These are phyloP conservation scores for Andrena marginata DNA, from an alignment of 2,888 invertebrate species.

Conservation along the genomic window DNA sequence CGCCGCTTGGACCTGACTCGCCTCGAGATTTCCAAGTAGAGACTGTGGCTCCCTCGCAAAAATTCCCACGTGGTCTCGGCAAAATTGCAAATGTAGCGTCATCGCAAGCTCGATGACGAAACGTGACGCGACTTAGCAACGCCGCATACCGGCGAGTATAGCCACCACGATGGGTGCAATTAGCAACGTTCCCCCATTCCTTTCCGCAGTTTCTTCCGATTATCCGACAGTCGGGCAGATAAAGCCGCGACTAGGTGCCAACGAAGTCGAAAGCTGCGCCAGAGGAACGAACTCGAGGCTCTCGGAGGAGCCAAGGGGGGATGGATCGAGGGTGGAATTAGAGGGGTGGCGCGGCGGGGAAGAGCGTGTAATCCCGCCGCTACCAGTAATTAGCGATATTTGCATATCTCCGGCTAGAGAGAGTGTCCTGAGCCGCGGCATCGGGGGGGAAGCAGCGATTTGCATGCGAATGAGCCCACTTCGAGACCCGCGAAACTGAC, in stretches of 20 bases:
- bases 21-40: neutral
- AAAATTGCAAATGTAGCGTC: neutral
- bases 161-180: neutral
- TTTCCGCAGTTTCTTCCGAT: neutral
- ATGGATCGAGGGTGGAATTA: constrained; percentile 28
- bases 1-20: neutral
- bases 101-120: neutral
- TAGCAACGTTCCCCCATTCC: neutral
- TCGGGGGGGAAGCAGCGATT: constrained; percentile 73
- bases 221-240: neutral
- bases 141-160: too few relatives aligned
- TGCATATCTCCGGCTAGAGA: constrained; percentile 81
- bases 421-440: constrained; percentile 49
- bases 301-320: neutral
- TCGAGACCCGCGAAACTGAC: constrained; percentile 75
- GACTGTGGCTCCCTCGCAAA: too few relatives aligned
- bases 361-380: constrained; percentile 78
- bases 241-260: constrained; percentile 25
- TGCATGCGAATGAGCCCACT: constrained; percentile 82
- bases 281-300: neutral
- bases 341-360: constrained; percentile 35
- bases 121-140: too few relatives aligned
- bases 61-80: too few relatives aligned
- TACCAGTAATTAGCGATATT: constrained; percentile 83
- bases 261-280: constrained; percentile 40